A percentile compares a stretch with the other conserved stretches of the same genome.
Evolutionary conservation across 2,113 vertebrate genomes (phyloP).

Genomic region (Pedetes capensis): DNA sequence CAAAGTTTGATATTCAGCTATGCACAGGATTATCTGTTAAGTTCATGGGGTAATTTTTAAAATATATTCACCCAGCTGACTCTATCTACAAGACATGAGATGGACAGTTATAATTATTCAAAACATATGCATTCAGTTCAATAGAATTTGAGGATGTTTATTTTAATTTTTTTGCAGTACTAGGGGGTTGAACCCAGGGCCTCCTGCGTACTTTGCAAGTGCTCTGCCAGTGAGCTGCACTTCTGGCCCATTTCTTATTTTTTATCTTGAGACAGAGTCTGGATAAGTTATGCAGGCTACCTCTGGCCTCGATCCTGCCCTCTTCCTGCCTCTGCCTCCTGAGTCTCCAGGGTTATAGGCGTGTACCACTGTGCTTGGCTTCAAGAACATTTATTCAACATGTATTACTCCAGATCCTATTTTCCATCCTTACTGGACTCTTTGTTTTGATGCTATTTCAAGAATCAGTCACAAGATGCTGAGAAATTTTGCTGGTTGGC

Average conservation of each 20-base stretch:
- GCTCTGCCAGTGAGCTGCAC: too few relatives aligned
- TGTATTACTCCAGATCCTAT: background rate
- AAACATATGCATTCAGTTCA: background rate
- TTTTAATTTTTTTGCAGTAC: too few relatives aligned
- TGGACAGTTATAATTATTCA: background rate
- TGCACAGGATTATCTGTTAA: background rate
- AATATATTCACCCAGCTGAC: background rate
- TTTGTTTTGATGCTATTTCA: background rate
- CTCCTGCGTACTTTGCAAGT: too few relatives aligned
- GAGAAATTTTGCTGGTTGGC: background rate
- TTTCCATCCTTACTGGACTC: background rate
- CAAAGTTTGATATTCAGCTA: background rate
- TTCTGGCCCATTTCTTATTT: too few relatives aligned
- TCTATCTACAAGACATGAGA: background rate
- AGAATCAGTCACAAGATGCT: background rate
- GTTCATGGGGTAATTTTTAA: background rate
- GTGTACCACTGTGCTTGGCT: too few relatives aligned
- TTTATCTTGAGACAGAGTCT: too few relatives aligned
- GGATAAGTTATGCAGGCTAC: too few relatives aligned
- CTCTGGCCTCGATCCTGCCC: too few relatives aligned
- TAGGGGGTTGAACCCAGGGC: too few relatives aligned
- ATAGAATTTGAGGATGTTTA: background rate
- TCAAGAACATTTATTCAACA: background rate
- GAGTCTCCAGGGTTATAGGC: too few relatives aligned
- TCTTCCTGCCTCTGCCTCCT: too few relatives aligned